Conservation (phyloP, 2,797 vertebrate genomes). For the Fringilla coelebs region DNA sequence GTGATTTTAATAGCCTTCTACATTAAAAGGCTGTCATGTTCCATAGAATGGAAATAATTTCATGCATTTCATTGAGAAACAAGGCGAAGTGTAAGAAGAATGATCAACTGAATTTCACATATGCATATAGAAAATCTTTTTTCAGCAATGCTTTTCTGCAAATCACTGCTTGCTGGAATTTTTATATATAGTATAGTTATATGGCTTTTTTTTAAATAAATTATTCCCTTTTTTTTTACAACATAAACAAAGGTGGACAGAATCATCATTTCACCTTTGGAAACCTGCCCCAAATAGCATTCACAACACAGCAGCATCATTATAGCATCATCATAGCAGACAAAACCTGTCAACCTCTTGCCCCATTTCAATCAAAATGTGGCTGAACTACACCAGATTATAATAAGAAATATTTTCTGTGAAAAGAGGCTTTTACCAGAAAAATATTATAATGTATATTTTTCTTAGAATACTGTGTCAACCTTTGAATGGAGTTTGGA, state of each 20-base stretch:
- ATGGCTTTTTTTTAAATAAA: rapidly evolving
- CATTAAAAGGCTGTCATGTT: background rate
- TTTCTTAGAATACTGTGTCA: background rate
- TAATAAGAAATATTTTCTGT: background rate
- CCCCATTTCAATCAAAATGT: background rate
- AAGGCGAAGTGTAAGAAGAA: background rate
- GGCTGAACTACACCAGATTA: background rate
- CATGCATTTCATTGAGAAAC: background rate
- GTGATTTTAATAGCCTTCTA: background rate
- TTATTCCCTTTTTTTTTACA: background rate
- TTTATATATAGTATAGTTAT: background rate
- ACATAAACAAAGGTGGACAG: background rate
- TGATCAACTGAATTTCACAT: background rate
- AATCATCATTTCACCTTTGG: conserved; percentile 37
- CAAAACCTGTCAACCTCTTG: background rate
- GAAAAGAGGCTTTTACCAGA: background rate
- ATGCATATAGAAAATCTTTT: background rate
- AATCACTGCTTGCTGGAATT: background rate
- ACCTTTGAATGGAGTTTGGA: background rate
- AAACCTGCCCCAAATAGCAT: conserved; percentile 38
- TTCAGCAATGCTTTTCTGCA: background rate
- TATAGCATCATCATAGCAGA: background rate
- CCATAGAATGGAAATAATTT: background rate
- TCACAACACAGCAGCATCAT: conserved; percentile 11
- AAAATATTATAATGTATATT: background rate